Percentiles rank a stretch among this genome's conserved stretches.
phyloP scores from a whole-genome alignment of 1,140 invertebrate species.

The Periplaneta americana region DNA sequence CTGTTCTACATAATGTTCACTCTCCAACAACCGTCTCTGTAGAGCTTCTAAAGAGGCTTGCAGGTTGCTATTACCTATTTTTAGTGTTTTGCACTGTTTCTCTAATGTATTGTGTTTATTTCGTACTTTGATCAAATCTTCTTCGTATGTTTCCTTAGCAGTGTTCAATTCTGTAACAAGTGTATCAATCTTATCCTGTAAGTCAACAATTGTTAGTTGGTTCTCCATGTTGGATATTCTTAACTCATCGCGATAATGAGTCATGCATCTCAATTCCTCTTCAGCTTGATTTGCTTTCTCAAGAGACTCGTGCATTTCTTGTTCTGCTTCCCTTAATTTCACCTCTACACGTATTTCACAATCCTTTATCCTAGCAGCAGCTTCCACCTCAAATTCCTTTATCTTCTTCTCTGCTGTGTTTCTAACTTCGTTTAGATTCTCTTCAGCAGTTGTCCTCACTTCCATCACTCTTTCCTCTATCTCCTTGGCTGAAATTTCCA shows the following conservation, averaged over 20 bases:
- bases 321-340: not conserved
- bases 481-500: not conserved
- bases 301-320: not conserved
- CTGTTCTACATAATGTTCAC: not conserved
- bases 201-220: not conserved
- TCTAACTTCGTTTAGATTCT: slow-evolving; percentile 29
- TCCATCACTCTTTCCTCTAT: not conserved
- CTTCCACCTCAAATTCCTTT: slow-evolving; percentile 35
- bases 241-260: not conserved
- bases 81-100: not conserved
- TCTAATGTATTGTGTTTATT: not conserved
- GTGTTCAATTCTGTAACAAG: not conserved
- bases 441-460: slow-evolving; percentile 25
- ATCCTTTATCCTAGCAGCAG: slow-evolving; percentile 34
- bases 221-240: not conserved
- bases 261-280: slow-evolving; percentile 30
- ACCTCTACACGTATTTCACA: slow-evolving; percentile 32
- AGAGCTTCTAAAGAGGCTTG: not conserved
- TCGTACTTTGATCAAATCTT: not conserved
- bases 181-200: slow-evolving; percentile 1
- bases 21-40: not conserved
- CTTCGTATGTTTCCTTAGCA: not conserved
- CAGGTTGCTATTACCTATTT: not conserved
- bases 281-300: not conserved
- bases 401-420: slow-evolving; percentile 27